Conservation (phyloP, 2,113 vertebrate genomes). For the Leptocoma aspasia region DNA sequence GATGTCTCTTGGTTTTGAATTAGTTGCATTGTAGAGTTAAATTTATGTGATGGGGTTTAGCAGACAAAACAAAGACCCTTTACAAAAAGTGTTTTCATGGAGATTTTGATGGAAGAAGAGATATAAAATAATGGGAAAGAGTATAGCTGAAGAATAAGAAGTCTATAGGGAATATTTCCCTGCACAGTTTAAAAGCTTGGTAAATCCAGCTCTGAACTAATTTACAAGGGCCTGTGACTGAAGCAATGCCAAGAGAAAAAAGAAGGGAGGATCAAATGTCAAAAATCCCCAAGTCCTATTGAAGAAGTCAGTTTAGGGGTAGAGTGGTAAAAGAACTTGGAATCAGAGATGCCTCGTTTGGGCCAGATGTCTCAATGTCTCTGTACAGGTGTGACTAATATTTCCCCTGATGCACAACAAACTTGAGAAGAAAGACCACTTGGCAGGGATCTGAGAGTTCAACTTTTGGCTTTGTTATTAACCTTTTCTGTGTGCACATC, state of each 20-base stretch:
- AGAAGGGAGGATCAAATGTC: slow-evolving; percentile 33
- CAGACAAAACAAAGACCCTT: slow-evolving; percentile 34
- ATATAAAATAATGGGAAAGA: slow-evolving; percentile 13
- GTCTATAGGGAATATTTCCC: slow-evolving; percentile 14
- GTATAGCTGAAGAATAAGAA: neutral
- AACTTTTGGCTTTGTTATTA: neutral
- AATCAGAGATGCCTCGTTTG: neutral
- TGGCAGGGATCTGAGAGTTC: neutral
- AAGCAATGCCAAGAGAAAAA: slow-evolving; percentile 52
- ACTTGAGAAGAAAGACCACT: neutral
- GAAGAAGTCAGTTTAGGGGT: slow-evolving; percentile 9
- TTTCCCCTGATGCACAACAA: slow-evolving; percentile 6
- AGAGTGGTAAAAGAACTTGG: slow-evolving; percentile 15
- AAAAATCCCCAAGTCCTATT: neutral
- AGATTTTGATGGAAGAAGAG: slow-evolving; percentile 30
- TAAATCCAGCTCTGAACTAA: slow-evolving; percentile 30
- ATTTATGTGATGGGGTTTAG: slow-evolving; percentile 30
- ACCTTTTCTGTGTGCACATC: neutral
- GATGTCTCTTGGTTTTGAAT: slow-evolving; percentile 1
- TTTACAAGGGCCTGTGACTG: slow-evolving; percentile 20
- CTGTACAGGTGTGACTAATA: slow-evolving; percentile 47
- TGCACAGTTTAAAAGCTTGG: slow-evolving; percentile 23
- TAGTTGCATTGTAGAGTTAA: slow-evolving; percentile 5
- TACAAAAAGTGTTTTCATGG: neutral
- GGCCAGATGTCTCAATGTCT: slow-evolving; percentile 23